These are phyloP conservation scores for Tautogolabrus adspersus DNA, from an alignment of 2,113 vertebrate species.

Conservation along the genomic window DNA sequence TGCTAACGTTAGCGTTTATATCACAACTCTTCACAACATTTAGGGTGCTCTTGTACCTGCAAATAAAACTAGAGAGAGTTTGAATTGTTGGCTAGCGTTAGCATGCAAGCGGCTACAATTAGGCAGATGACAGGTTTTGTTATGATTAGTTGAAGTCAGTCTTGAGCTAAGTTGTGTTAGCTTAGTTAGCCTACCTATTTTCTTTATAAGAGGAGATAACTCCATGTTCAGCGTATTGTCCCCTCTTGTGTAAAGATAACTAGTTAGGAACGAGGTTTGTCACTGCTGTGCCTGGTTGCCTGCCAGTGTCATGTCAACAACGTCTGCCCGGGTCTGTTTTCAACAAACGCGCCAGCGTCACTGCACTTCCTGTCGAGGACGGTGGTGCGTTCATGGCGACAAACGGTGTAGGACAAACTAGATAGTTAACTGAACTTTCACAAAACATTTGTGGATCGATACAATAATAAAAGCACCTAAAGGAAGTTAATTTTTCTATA, in stretches of 20 bases:
- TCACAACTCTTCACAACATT: not conserved
- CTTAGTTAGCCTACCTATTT: slow-evolving; percentile 82
- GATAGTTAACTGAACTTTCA: too few species aligned
- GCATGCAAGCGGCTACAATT: slow-evolving; percentile 1
- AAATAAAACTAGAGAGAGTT: not conserved
- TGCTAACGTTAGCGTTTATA: not conserved
- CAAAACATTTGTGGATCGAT: too few species aligned
- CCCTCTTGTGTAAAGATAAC: not conserved
- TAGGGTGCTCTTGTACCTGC: not conserved
- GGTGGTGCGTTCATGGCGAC: slow-evolving; percentile 58
- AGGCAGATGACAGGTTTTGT: not conserved
- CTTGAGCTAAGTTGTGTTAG: not conserved
- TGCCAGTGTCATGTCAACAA: slow-evolving; percentile 51
- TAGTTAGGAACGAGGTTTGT: not conserved
- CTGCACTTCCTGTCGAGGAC: slow-evolving; percentile 71
- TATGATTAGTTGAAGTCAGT: slow-evolving; percentile 7
- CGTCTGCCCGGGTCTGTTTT: slow-evolving; percentile 75
- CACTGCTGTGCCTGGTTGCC: not conserved
- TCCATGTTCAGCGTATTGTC: slow-evolving; percentile 74
- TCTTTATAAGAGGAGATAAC: slow-evolving; percentile 85
- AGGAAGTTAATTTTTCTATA: not conserved
- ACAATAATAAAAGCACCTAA: too few species aligned
- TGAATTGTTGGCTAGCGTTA: slow-evolving; percentile 30
- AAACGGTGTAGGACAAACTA: slow-evolving; percentile 30
- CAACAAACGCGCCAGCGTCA: slow-evolving; percentile 81